Conservation (phyloP, 2,888 invertebrate species). For the Trachelus troglodyta region DNA sequence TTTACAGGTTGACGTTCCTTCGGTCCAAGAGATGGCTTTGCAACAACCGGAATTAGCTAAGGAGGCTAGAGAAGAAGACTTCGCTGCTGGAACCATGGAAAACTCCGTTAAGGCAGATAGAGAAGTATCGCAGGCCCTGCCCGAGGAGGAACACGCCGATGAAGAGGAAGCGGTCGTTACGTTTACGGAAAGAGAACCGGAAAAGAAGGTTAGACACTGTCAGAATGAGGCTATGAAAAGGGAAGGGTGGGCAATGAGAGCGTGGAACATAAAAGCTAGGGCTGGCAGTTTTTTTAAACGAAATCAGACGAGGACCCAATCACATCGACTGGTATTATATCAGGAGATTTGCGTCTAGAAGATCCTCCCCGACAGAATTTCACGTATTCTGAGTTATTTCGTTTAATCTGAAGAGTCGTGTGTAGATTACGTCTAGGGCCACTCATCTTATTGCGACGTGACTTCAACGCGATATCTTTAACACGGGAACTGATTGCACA, state of each 20-base stretch:
- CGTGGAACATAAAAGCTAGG: slow-evolving; percentile 38
- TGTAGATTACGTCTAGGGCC: slow-evolving; percentile 1
- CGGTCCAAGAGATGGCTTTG: background rate
- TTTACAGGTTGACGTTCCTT: slow-evolving; percentile 12
- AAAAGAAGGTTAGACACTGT: slow-evolving; percentile 58
- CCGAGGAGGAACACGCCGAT: slow-evolving; percentile 24
- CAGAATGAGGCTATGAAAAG: slow-evolving; percentile 35
- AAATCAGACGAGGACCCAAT: slow-evolving; percentile 34
- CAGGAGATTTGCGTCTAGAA: slow-evolving; percentile 55
- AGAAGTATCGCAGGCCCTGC: slow-evolving; percentile 21
- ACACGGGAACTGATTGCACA: slow-evolving; percentile 5
- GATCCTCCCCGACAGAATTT: background rate
- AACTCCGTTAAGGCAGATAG: slow-evolving; percentile 15
- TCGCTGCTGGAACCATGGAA: slow-evolving; percentile 16
- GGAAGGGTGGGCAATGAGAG: slow-evolving; percentile 45
- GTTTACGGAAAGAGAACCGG: slow-evolving; percentile 37
- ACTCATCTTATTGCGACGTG: background rate
- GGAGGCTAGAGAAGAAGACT: slow-evolving; percentile 38
- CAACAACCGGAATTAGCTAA: slow-evolving; percentile 29
- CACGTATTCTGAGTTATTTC: background rate
- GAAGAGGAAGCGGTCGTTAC: slow-evolving; percentile 34
- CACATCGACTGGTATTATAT: slow-evolving; percentile 46
- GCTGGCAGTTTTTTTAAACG: slow-evolving; percentile 37
- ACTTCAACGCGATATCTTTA: background rate
- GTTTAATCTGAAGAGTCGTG: background rate